Evolutionary conservation across 2,888 invertebrate genomes (phyloP).

Genomic region (Beris morrisii): DNA sequence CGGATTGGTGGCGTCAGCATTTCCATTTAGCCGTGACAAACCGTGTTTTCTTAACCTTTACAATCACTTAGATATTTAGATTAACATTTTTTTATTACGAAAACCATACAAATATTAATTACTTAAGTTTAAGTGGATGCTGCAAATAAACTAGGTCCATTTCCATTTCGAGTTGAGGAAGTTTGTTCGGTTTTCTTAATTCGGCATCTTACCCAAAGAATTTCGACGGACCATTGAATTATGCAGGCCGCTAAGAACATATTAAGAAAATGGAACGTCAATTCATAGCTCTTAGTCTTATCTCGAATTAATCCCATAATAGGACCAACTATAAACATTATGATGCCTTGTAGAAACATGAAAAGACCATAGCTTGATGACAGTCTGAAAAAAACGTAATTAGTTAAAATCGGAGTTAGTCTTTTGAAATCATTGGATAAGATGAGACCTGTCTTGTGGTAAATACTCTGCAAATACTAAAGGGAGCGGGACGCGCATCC

Average conservation of each 20-base stretch:
- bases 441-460: slow-evolving; percentile 59
- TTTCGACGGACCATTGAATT: slow-evolving; percentile 69
- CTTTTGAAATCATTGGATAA: background rate
- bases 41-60: too few species aligned
- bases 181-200: background rate
- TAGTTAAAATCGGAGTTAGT: background rate
- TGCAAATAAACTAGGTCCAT: too few species aligned
- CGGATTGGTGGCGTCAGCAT: too few species aligned
- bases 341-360: slow-evolving; percentile 70
- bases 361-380: slow-evolving; percentile 73
- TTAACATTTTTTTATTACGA: too few species aligned
- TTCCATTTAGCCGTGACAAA: too few species aligned
- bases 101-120: too few species aligned
- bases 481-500: slow-evolving; percentile 71
- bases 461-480: slow-evolving; percentile 70
- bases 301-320: slow-evolving; percentile 66
- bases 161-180: too few species aligned
- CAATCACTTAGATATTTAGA: too few species aligned
- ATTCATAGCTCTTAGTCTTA: slow-evolving; percentile 65
- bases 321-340: slow-evolving; percentile 69
- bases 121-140: too few species aligned
- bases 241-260: slow-evolving; percentile 67
- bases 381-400: slow-evolving; percentile 56
- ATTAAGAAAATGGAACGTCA: slow-evolving; percentile 69
- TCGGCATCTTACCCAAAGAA: slow-evolving; percentile 43